phyloP scores from a whole-genome alignment of 2,113 vertebrate genomes.

The Microtus pennsylvanicus region DNA sequence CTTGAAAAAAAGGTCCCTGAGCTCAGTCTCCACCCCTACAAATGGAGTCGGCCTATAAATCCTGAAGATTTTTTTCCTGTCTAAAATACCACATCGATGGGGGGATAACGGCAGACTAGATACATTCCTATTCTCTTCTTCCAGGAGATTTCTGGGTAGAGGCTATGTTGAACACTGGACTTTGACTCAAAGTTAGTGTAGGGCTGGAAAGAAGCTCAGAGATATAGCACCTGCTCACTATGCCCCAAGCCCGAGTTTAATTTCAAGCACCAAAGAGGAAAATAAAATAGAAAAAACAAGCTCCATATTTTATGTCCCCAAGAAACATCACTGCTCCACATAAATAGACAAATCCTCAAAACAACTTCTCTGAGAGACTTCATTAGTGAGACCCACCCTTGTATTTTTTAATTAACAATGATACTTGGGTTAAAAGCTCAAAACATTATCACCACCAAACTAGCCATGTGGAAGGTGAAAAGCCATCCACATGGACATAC shows the following conservation, averaged over 20 bases:
- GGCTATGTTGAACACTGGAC: not conserved
- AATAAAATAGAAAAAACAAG: not conserved
- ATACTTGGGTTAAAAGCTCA: conserved; percentile 15
- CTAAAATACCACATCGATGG: not conserved
- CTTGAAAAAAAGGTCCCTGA: not conserved
- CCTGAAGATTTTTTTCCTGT: not conserved
- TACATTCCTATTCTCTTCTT: not conserved
- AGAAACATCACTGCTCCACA: not conserved
- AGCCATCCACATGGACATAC: not conserved
- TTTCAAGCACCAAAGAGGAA: not conserved
- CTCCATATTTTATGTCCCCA: not conserved
- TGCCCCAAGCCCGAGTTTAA: not conserved
- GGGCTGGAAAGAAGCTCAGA: not conserved
- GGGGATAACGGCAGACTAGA: not conserved
- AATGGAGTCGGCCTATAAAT: not conserved
- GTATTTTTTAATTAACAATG: conserved; percentile 30
- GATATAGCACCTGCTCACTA: not conserved
- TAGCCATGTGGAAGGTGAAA: not conserved
- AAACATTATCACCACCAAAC: not conserved
- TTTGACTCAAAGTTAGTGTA: conserved; percentile 33
- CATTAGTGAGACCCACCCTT: not conserved
- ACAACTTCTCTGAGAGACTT: not conserved
- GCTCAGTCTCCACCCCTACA: conserved; percentile 20
- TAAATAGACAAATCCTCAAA: not conserved
- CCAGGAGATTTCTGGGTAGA: conserved; percentile 6